Evolutionary conservation across 2,113 vertebrate genomes (phyloP), one percentile per base, ranked within the genome.

Genomic region (Brachirus orientalis): DNA sequence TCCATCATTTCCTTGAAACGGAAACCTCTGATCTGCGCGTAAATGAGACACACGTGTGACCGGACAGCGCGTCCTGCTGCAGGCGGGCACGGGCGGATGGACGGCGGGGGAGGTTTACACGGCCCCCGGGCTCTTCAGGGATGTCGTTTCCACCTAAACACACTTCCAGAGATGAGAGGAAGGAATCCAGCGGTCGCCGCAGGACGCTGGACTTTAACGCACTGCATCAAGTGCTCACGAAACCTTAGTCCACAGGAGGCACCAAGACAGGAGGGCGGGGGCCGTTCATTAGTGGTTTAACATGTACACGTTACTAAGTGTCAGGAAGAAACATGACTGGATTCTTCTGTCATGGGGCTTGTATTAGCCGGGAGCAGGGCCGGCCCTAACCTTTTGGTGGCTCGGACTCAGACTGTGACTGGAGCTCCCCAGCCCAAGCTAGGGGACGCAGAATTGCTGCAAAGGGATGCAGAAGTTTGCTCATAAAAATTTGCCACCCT

Each of bases 21-120:
- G 86, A 85, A 80, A 59, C 41, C 53, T 10, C 72, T 0, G 36
- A 0, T 55, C 58, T 72, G 81, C 77, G 8, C 20, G 37, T 10
- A 55, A 87, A 90, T 75, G 8, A 82, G 58, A 70, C 4, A 1
- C 90, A 89, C 87, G 83, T 88, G 88, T 82, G 83, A 44, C 13
- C n/a, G 3, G 61, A 19, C 60, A 2, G 35, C 1, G 53, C 13
- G 62, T 33, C 40, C 50, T 4, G 10, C 20, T 43, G 40, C 12
- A 14, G 6, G 16, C 0, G 59, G 17, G 19, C 13, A 5, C 16
- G 46, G 14, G 10, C 46, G 18, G 3, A 12, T 1, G 40, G 40
- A 14, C 40, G 18, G n/a, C 2, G 13, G 44, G 0, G n/a, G 40
- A 28, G 12, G 0, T 38, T 53, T 8, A 16, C 38, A 0, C 5